These are phyloP conservation scores for Phymatocera aterrima DNA, from an alignment of 2,888 invertebrate genomes.

Conservation along the genomic window DNA sequence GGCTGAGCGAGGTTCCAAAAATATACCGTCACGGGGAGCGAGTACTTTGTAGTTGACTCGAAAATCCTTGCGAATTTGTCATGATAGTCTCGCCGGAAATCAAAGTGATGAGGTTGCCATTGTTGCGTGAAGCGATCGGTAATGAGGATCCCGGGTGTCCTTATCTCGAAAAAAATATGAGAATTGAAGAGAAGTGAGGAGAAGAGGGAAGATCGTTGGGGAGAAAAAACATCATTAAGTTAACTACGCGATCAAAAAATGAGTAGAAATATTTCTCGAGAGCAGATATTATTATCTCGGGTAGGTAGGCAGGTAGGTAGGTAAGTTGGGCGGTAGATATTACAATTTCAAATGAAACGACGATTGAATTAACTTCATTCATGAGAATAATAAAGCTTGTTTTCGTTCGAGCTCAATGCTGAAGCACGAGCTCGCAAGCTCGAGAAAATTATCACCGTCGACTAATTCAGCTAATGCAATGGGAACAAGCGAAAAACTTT, in stretches of 20 bases:
- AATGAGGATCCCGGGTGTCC: conserved; percentile 8
- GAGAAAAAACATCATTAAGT: conserved; percentile 9
- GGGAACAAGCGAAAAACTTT: conserved; percentile 41
- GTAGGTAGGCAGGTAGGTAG: too few relatives aligned
- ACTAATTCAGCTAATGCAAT: conserved; percentile 48
- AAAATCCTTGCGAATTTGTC: background rate
- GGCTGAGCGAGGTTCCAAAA: too few relatives aligned
- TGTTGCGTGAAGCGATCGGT: background rate
- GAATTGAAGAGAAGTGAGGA: too few relatives aligned
- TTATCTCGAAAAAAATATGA: background rate
- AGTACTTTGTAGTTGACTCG: too few relatives aligned
- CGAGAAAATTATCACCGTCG: conserved; percentile 58
- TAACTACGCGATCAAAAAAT: background rate
- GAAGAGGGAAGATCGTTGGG: background rate
- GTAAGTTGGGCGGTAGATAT: too few relatives aligned
- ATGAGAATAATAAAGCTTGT: conserved; percentile 62
- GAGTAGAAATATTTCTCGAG: background rate
- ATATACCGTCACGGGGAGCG: too few relatives aligned
- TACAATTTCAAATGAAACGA: conserved; percentile 62
- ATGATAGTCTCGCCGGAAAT: background rate
- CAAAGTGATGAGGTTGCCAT: background rate
- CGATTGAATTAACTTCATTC: conserved; percentile 62
- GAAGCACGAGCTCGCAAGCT: conserved; percentile 45
- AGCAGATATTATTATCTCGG: too few relatives aligned
- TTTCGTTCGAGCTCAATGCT: conserved; percentile 50